Base-by-base conservation (phyloP, 1,140 invertebrate species). In the Panonychus citri region DNA sequence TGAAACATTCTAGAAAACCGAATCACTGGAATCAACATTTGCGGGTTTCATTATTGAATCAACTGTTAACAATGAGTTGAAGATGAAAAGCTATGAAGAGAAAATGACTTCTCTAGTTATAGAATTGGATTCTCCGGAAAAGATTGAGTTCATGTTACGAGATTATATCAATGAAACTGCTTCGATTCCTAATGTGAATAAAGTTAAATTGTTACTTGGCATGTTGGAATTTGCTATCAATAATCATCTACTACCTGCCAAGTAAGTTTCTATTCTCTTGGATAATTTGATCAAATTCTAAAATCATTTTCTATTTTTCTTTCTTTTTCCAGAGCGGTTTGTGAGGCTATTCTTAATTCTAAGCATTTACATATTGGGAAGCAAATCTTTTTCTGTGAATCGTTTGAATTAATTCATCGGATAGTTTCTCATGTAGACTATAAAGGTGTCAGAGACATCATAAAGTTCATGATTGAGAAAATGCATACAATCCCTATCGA, bases 381-480 rank as follows among this genome's bases (percentile, higher is more conserved):
- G 66, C 74, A 78, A 63, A 78, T 82, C 57, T 86, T 85, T 71
- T 93, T 86, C 89, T 79, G 84, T 15, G 73, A 51, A 66, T 82
- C 80, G 66, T 94, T 95, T 70, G 74, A 78, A 57, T 71, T 94
- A 3, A 81, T 95, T 43, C 76, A 81, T 62, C 80, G 78, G 65
- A 81, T 93, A 57, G 83, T 95, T 65, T 78, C 80, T 39, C 80
- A 82, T 57, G 89, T 94, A 13, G 86, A 93, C 68, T 96, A 96
- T 66, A 96, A 95, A 73, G 71, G 70, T 46, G 71, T 71, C 48
- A 60, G 72, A 55, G 70, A 74, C 65, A 59, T 73, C 21, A 60
- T 74, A 28, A 65, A 68, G 54, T 57, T 67, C n/a, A 67, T 74
- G 62, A 76, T 85, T 65, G 87, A 94, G 64, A 91, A 88, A 73